Conservation (phyloP, 2,888 invertebrate species). For the Tenthredo livida region DNA sequence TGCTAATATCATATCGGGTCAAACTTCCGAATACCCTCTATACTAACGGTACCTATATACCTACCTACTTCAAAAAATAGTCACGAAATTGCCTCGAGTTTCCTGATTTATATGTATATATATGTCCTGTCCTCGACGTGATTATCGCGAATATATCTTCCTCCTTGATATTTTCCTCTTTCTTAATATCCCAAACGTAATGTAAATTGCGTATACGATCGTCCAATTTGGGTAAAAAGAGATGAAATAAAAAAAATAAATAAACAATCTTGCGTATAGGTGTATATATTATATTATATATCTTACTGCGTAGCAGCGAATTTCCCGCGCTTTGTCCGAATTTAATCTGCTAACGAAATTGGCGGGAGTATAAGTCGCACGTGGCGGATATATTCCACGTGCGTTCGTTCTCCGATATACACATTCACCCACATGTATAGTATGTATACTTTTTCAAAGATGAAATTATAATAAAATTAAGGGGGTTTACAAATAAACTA, state of each 20-base stretch:
- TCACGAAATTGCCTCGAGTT: not conserved
- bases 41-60: not conserved
- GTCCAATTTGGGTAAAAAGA: too few species aligned
- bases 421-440: too few species aligned
- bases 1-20: constrained; percentile 61
- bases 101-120: not conserved
- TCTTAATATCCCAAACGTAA: not conserved
- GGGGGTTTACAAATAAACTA: too few species aligned
- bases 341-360: constrained; percentile 17
- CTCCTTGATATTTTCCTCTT: not conserved
- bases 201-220: too few species aligned
- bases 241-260: too few species aligned
- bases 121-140: not conserved
- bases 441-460: too few species aligned
- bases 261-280: too few species aligned
- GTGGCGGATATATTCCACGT: constrained; percentile 38
- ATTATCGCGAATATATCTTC: not conserved
- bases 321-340: constrained; percentile 4
- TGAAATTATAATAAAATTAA: too few species aligned
- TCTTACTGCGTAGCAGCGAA: constrained; percentile 13
- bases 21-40: not conserved
- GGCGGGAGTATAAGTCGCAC: constrained; percentile 11
- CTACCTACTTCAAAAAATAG: not conserved
- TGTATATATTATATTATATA: not conserved
- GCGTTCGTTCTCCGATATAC: not conserved